Base-by-base conservation (phyloP, 1,140 invertebrate genomes). In the Drosophila setifemur region DNA sequence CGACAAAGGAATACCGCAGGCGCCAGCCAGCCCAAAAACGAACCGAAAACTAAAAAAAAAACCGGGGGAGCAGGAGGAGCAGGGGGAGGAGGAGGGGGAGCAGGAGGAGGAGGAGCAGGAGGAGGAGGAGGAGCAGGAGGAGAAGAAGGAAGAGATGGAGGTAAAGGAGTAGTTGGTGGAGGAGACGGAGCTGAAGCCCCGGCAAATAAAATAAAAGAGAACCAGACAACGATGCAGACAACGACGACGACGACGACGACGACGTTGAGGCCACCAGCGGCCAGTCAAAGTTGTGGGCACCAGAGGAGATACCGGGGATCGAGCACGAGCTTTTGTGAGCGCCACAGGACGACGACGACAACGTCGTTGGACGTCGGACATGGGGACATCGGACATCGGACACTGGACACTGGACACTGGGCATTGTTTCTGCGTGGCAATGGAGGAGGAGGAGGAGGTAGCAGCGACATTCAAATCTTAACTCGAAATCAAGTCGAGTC, bases 1-100 rank as follows among this genome's bases (percentile, higher is more conserved):
- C 76, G 85, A 89, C 86, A 89, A 89, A 89, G 86, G 86, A 78
- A 86, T 88, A 89, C 86, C 86, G 86, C 86, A 89, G 86, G 86
- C 86, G 86, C 86, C 86, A 89, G 86, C 69, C 72, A 89, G 86
- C 64, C 72, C 67, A 60, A 67, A 88, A 85, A 61, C 57, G 73
- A 71, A 68, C 29, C 11, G 60, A 67, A 23, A 16, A 25, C 42
- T 40, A 18, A 40, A 26, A 28, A 16, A 52, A 23, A 42, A 31
- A 9, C n/a, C n/a, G n/a, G n/a, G n/a, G n/a, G n/a, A 57, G 16
- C 4, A 1, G 7, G 14, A 37, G 16, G 14, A 3, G 21, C 21
- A 3, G 21, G 2, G 2, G 21, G 2, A 3, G 21, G 23, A 63
- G 45, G 37, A 49, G 44, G 43, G 29, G 16, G 26, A 35, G 42